Evolutionary conservation across 2,797 vertebrate genomes (phyloP), one percentile per base, ranked within the genome.

Genomic region (Sebastolobus alascanus): DNA sequence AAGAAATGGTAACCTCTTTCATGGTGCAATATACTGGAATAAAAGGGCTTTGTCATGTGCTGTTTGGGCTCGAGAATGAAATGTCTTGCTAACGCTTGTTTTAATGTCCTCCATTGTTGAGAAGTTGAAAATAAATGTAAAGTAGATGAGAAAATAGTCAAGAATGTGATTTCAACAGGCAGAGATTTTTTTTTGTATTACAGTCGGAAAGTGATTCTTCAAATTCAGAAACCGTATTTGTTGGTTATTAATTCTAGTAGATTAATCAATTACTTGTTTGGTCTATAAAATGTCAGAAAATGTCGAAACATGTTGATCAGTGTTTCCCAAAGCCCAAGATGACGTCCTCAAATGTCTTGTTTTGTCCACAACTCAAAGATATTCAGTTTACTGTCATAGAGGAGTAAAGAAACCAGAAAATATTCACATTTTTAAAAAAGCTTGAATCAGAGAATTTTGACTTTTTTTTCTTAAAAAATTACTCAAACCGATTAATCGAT

Each of bases 41-140:
- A 11, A 58, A 63, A 37, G 6, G 13, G 43, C 33, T 70, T 73
- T 64, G 38, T 43, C 16, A 3, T 50, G 5, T 25, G 22, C 6
- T 40, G 77, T 27, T 72, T 43, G 20, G 7, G 37, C 29, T 74
- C 59, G 9, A 73, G 7, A 46, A 79, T 54, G n/a, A 75, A 22
- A 55, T 67, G 25, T 46, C 2, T 82, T 67, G 55, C 38, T 67
- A 79, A 66, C 60, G 50, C 27, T 77, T 54, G 54, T 54, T 69
- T 64, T 55, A 64, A 79, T 79, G 58, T 61, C 59, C 1, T 18
- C 50, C 18, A 38, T 63, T 82, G 61, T 65, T 82, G 66, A 82
- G 33, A 64, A 25, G 22, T 61, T 55, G 46, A 56, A 77, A 59
- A 82, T 65, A 63, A 67, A 84, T 80, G 33, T 64, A 52, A 83